These are phyloP conservation scores for Steatornis caripensis DNA, from an alignment of 2,113 vertebrate species.

Conservation along the genomic window DNA sequence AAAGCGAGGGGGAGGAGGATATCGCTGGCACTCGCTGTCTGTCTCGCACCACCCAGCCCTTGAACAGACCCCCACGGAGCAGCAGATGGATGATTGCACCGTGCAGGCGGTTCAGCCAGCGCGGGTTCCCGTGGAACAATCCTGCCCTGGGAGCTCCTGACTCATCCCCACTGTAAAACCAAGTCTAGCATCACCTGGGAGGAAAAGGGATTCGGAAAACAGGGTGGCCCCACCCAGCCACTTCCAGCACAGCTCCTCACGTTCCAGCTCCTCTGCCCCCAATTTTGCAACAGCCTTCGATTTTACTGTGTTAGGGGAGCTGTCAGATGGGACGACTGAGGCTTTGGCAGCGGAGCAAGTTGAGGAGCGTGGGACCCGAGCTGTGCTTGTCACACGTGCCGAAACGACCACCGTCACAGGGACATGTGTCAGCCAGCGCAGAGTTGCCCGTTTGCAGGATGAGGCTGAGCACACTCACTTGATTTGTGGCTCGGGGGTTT, in stretches of 20 bases:
- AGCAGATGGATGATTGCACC: neutral
- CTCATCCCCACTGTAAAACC: neutral
- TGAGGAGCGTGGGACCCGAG: fast-evolving
- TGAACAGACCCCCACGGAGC: neutral
- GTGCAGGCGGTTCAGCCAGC: neutral
- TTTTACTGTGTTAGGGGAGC: fast-evolving
- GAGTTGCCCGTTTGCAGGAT: fast-evolving
- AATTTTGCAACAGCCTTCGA: fast-evolving
- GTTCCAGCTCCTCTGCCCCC: neutral
- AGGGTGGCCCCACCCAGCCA: neutral
- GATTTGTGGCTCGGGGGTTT: neutral
- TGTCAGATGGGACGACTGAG: neutral
- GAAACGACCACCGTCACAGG: fast-evolving
- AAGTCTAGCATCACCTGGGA: neutral
- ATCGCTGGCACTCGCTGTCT: fast-evolving
- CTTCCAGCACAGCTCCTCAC: neutral
- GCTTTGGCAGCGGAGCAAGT: neutral
- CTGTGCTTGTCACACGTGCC: fast-evolving
- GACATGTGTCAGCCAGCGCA: fast-evolving
- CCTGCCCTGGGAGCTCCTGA: neutral
- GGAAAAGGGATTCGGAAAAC: neutral
- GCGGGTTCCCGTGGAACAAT: neutral
- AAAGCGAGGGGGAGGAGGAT: fast-evolving
- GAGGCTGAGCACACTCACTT: fast-evolving
- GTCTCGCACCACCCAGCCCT: neutral